Evolutionary conservation across 2,888 invertebrate species (phyloP).

Genomic region (Himalopsyche anomala): DNA sequence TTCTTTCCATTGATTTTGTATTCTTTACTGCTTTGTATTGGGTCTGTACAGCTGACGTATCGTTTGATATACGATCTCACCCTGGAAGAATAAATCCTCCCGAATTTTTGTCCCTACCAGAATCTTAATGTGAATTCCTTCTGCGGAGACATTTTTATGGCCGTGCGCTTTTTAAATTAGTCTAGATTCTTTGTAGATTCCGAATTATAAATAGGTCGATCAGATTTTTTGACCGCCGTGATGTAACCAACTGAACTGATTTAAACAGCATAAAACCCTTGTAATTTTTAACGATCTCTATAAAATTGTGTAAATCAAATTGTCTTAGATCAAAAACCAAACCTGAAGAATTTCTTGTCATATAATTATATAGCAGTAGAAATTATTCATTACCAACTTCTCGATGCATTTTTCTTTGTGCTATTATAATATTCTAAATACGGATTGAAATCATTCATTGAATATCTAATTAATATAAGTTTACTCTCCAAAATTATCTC

Average conservation of each 20-base stretch:
- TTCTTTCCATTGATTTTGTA: conserved; percentile 8
- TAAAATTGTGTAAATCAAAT: no score
- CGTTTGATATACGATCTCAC: conserved; percentile 61
- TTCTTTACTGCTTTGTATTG: conserved; percentile 57
- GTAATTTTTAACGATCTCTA: no score
- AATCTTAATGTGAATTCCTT: conserved; percentile 58
- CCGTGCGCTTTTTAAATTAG: conserved; percentile 41
- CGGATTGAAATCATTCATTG: no score
- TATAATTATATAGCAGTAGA: no score
- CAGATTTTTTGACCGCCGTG: not conserved
- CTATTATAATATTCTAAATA: no score
- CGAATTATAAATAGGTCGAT: not conserved
- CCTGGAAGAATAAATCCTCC: conserved; percentile 58
- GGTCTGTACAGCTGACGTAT: conserved; percentile 25
- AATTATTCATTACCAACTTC: no score
- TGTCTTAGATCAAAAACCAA: no score
- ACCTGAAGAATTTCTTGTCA: no score
- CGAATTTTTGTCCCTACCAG: conserved; percentile 56
- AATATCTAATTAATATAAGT: no score
- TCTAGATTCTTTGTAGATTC: not conserved
- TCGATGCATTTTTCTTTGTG: no score
- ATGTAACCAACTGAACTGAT: no score
- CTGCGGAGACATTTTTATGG: not conserved
- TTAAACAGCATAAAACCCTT: no score
- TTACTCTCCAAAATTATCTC: not conserved